A percentile compares a stretch with the other conserved stretches of the same genome.
These are phyloP conservation scores for Temnothorax ravouxi DNA, from an alignment of 2,888 invertebrate species.

Conservation along the genomic window DNA sequence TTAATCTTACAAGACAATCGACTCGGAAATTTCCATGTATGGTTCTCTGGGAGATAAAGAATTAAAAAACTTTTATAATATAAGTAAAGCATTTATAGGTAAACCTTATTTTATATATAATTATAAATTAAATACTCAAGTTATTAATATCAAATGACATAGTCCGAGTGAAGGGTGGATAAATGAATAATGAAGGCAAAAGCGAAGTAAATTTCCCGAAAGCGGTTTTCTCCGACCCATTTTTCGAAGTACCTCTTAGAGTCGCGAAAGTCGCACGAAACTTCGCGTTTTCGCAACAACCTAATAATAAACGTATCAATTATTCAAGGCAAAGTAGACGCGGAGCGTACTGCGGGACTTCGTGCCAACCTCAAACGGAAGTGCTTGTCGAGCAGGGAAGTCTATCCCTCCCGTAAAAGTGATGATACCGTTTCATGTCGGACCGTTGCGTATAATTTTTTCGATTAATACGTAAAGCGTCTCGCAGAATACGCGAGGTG, in stretches of 20 bases:
- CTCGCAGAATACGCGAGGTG: conserved; percentile 13
- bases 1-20: conserved; percentile 1
- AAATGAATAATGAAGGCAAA: background rate
- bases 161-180: background rate
- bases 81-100: background rate
- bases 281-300: background rate
- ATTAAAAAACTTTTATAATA: background rate
- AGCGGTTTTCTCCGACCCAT: background rate
- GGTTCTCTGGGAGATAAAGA: background rate
- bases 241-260: background rate
- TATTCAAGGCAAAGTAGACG: conserved; percentile 13
- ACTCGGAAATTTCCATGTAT: background rate
- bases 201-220: conserved; percentile 15
- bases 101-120: background rate
- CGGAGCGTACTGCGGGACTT: background rate
- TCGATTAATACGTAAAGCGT: conserved; percentile 64
- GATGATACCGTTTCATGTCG: conserved; percentile 53
- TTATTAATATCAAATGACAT: background rate
- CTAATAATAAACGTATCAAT: conserved; percentile 23
- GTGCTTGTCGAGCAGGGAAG: conserved; percentile 34
- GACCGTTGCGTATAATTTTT: conserved; percentile 63
- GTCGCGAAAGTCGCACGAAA: background rate
- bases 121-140: background rate
- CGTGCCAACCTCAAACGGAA: conserved; percentile 51
- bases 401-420: conserved; percentile 32